These are phyloP conservation scores for Caenorhabditis afra DNA, from an alignment of 2,888 invertebrate genomes.

Conservation along the genomic window DNA sequence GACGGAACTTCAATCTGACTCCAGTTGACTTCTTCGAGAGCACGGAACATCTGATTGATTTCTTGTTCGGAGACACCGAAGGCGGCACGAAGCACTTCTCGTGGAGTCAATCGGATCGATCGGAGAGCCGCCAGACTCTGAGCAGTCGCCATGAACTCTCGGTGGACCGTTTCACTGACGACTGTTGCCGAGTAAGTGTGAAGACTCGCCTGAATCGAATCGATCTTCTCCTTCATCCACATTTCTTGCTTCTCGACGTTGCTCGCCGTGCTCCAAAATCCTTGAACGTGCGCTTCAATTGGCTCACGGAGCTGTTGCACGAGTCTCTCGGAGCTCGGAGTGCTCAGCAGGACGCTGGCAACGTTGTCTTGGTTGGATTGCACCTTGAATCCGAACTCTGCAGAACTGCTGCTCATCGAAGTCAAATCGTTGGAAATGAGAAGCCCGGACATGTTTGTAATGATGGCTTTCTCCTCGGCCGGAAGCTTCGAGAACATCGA, in stretches of 20 bases:
- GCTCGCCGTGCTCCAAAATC: slow-evolving; percentile 59
- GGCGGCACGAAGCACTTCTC: slow-evolving; percentile 37
- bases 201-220: slow-evolving; percentile 30
- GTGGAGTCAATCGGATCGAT: slow-evolving; percentile 28
- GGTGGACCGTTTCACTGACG: slow-evolving; percentile 32
- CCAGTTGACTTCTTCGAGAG: slow-evolving; percentile 31
- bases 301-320: slow-evolving; percentile 34
- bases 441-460: slow-evolving; percentile 27
- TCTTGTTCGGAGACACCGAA: slow-evolving; percentile 33
- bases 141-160: slow-evolving; percentile 23
- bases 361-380: not conserved
- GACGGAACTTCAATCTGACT: slow-evolving; percentile 26
- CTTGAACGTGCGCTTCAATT: slow-evolving; percentile 40
- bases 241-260: slow-evolving; percentile 18
- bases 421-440: slow-evolving; percentile 38
- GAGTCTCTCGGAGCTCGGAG: slow-evolving; percentile 17
- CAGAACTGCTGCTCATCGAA: slow-evolving; percentile 11
- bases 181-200: slow-evolving; percentile 26
- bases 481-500: slow-evolving; percentile 2
- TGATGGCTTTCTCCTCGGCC: slow-evolving; percentile 11
- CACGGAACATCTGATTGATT: slow-evolving; percentile 24
- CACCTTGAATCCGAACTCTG: slow-evolving; percentile 8
- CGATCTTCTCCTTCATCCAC: slow-evolving; percentile 32
- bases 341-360: slow-evolving; percentile 1
- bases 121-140: slow-evolving; percentile 26